Evolutionary conservation across 1,140 invertebrate genomes (phyloP).

Genomic region (Anastatus disparis): DNA sequence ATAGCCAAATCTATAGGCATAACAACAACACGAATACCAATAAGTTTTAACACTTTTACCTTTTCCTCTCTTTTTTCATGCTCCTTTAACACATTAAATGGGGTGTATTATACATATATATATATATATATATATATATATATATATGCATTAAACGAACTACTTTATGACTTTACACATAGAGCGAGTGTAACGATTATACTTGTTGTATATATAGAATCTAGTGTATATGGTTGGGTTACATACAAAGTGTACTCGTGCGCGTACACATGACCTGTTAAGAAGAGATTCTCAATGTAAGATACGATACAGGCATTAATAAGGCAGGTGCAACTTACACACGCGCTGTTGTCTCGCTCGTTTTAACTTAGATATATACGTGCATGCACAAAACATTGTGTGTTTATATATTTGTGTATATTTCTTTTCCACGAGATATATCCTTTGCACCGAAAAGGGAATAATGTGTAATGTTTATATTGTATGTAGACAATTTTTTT

Average conservation of each 20-base stretch:
- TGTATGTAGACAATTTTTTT: too few species aligned
- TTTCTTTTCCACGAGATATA: too few species aligned
- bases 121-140: too few species aligned
- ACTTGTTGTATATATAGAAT: too few species aligned
- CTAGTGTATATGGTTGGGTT: too few species aligned
- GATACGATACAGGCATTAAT: conserved; percentile 25
- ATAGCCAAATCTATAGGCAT: background rate
- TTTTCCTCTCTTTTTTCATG: background rate
- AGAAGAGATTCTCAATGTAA: conserved; percentile 18
- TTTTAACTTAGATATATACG: too few species aligned
- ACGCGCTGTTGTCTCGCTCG: too few species aligned
- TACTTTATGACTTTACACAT: background rate
- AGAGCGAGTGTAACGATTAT: conserved; percentile 12
- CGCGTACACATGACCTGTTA: conserved; percentile 14
- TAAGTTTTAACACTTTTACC: conserved; percentile 24
- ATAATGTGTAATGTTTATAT: conserved; percentile 14
- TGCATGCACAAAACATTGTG: too few species aligned
- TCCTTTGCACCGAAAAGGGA: background rate
- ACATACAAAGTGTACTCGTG: conserved; percentile 14
- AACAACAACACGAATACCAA: background rate
- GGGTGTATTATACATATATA: too few species aligned
- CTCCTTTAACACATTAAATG: too few species aligned
- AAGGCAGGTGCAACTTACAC: conserved; percentile 15
- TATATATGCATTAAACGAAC: too few species aligned
- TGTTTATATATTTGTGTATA: too few species aligned